Evolutionary conservation across 2,888 invertebrate genomes (phyloP).

Genomic region (Euclidia mi): DNA sequence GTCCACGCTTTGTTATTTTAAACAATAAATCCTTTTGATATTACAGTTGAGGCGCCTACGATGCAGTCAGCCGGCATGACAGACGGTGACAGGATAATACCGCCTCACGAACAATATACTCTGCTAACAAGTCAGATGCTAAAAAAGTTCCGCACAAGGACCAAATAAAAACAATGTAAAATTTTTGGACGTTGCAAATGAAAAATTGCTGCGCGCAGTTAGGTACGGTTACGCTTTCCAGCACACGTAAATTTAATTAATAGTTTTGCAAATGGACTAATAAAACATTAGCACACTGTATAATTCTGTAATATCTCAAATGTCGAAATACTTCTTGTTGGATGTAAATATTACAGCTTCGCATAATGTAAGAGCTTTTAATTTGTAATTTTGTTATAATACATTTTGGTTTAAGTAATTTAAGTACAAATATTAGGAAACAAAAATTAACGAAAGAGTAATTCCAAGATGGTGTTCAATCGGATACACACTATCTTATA

Average conservation of each 20-base stretch:
- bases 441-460: too few species aligned
- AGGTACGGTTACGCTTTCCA: slow-evolving; percentile 31
- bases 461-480: neutral
- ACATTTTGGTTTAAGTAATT: too few species aligned
- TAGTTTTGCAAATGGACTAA: slow-evolving; percentile 31
- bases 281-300: slow-evolving; percentile 17
- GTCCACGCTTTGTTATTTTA: slow-evolving; percentile 35
- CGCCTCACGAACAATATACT: slow-evolving; percentile 32
- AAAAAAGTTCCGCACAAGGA: slow-evolving; percentile 50
- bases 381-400: too few species aligned
- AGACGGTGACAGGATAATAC: slow-evolving; percentile 54
- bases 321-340: slow-evolving; percentile 24
- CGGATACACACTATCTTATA: neutral
- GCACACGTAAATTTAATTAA: slow-evolving; percentile 46
- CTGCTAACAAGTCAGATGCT: slow-evolving; percentile 55
- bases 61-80: slow-evolving; percentile 48
- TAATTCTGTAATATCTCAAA: slow-evolving; percentile 48
- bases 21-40: slow-evolving; percentile 63
- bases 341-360: neutral
- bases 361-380: neutral
- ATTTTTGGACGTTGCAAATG: slow-evolving; percentile 37
- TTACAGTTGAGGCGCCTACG: slow-evolving; percentile 46
- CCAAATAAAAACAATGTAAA: slow-evolving; percentile 40
- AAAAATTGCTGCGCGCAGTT: slow-evolving; percentile 43
- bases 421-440: too few species aligned